Percentiles rank a stretch among this genome's conserved stretches.
Evolutionary conservation across 2,888 invertebrate species (phyloP).

Genomic region (Lasioglossum lativentre): DNA sequence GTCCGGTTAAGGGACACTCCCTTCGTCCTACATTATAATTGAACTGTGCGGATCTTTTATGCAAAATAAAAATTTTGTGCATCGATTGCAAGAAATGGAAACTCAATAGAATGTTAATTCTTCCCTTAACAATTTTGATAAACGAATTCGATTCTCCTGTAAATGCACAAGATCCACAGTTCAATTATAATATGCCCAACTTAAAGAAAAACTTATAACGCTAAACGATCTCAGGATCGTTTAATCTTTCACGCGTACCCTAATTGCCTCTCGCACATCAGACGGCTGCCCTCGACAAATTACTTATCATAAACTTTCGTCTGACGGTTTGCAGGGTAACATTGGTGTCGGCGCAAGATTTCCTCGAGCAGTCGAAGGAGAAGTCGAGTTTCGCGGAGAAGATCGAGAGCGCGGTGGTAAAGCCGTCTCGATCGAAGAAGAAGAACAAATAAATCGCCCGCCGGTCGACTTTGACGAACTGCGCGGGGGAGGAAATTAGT

Average conservation of each 20-base stretch:
- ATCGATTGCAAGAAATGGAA: no score
- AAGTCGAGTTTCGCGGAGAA: constrained; percentile 77
- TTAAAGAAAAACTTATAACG: neutral
- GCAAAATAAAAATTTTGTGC: no score
- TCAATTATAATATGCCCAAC: neutral
- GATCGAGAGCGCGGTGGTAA: constrained; percentile 79
- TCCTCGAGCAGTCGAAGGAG: constrained; percentile 75
- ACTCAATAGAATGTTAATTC: no score
- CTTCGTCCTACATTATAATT: neutral
- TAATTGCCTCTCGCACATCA: neutral
- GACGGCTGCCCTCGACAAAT: neutral
- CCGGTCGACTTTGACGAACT: neutral
- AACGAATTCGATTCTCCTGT: neutral
- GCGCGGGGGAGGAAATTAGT: neutral
- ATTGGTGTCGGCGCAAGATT: constrained; percentile 77
- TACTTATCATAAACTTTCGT: neutral
- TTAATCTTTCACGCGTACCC: neutral
- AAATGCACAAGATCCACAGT: neutral
- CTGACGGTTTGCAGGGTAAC: constrained; percentile 78
- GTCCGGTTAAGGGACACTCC: neutral
- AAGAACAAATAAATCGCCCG: constrained; percentile 83
- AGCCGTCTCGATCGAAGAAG: constrained; percentile 85
- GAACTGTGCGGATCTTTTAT: neutral
- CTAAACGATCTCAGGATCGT: neutral
- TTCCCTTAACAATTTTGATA: neutral